Percentiles rank a stretch among this genome's conserved stretches.
Evolutionary conservation across 2,888 invertebrate species (phyloP).

Genomic region (Mycogona germanica): DNA sequence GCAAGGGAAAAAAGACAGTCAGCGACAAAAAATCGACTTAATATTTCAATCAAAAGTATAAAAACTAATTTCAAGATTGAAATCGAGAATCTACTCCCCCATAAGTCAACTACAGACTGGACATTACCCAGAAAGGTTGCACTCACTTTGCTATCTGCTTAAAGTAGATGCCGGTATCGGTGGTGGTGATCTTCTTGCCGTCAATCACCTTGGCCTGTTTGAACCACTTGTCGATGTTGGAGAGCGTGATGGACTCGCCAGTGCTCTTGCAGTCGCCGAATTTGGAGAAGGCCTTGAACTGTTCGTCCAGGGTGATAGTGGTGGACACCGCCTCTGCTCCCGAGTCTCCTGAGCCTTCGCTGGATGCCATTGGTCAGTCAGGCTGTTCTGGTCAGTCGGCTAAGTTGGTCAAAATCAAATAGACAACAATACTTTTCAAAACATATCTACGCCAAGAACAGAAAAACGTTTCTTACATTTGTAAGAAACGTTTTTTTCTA

Average conservation of each 20-base stretch:
- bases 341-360: background rate
- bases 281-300: slow-evolving; percentile 68
- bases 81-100: too few species aligned
- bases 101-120: too few species aligned
- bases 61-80: too few species aligned
- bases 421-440: too few species aligned
- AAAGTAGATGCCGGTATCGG: slow-evolving; percentile 80
- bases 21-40: too few species aligned
- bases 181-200: slow-evolving; percentile 72
- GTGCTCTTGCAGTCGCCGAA: slow-evolving; percentile 78
- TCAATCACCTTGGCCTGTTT: slow-evolving; percentile 70
- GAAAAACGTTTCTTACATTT: too few species aligned
- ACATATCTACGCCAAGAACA: too few species aligned
- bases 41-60: background rate
- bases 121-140: background rate
- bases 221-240: slow-evolving; percentile 89
- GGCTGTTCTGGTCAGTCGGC: too few species aligned
- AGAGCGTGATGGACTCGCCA: slow-evolving; percentile 71
- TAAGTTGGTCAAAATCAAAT: too few species aligned
- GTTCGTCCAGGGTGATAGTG: slow-evolving; percentile 42
- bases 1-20: too few species aligned
- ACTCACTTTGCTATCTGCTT: slow-evolving; percentile 63
- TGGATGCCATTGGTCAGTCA: slow-evolving; percentile 17
- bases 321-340: too few species aligned
- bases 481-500: too few species aligned